Percentiles rank a stretch among this genome's conserved stretches.
Conservation (phyloP, 2,888 invertebrate species). For the Syrista parreyssii region DNA sequence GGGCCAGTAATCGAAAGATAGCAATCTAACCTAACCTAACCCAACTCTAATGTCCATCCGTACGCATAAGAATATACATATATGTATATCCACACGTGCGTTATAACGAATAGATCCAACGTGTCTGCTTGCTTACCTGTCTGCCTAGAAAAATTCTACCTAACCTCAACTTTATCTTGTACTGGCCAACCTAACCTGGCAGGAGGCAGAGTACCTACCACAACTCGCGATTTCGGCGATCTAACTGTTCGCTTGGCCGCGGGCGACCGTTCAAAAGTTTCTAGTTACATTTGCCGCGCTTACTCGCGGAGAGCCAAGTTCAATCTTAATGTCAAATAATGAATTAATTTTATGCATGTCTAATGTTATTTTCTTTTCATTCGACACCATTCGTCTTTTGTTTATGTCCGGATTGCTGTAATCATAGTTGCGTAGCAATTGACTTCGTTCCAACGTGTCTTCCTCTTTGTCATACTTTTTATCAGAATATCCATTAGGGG, state of each 20-base stretch:
- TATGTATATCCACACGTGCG: not conserved
- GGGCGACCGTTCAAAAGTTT: constrained; percentile 5
- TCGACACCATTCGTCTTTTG: not conserved
- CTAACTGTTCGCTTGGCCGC: constrained; percentile 20
- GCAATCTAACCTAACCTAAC: constrained; percentile 3
- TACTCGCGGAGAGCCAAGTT: not conserved
- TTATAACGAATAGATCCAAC: not conserved
- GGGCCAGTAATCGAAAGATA: constrained; percentile 10
- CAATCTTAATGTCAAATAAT: not conserved
- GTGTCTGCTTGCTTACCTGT: not conserved
- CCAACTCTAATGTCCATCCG: not conserved
- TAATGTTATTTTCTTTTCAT: not conserved
- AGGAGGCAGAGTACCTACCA: not conserved
- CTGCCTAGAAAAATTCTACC: not conserved
- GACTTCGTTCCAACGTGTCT: not conserved
- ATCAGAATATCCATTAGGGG: not conserved
- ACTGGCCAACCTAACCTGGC: not conserved
- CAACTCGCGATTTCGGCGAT: constrained; percentile 19
- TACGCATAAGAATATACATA: not conserved
- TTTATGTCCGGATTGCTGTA: not conserved
- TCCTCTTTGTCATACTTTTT: not conserved
- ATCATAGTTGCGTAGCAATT: not conserved
- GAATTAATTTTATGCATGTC: not conserved
- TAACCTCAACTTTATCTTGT: not conserved
- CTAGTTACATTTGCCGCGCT: not conserved